A percentile compares a stretch with the other conserved stretches of the same genome.
Conservation (phyloP, 2,888 invertebrate genomes). For the Nomada hirtipes region DNA sequence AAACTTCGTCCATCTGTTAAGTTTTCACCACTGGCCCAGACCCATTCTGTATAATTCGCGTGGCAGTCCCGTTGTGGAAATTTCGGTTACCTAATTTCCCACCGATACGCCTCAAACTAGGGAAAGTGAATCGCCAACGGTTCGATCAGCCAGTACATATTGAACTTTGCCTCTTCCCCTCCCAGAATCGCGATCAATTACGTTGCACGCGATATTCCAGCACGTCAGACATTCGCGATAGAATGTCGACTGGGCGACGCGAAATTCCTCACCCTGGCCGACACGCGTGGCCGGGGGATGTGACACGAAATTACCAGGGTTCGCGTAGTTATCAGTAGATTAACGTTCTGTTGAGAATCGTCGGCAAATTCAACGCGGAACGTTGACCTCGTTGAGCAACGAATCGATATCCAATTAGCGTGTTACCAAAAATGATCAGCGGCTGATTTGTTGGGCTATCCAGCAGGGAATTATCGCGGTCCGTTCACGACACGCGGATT, state of each 20-base stretch:
- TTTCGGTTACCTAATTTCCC: too few species aligned
- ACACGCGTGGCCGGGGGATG: not conserved
- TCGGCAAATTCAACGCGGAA: slow-evolving; percentile 44
- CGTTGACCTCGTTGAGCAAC: not conserved
- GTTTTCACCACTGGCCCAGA: not conserved
- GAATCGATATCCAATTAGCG: slow-evolving; percentile 61
- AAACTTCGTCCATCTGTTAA: not conserved
- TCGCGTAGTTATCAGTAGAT: slow-evolving; percentile 50
- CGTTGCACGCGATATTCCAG: not conserved
- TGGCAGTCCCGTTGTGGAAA: too few species aligned
- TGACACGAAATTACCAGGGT: slow-evolving; percentile 3
- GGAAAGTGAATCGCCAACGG: not conserved
- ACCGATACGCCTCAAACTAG: too few species aligned
- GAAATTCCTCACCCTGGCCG: not conserved
- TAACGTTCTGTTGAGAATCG: slow-evolving; percentile 60
- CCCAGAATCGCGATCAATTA: not conserved
- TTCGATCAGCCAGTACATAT: not conserved
- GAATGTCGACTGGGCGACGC: not conserved
- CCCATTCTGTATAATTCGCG: too few species aligned
- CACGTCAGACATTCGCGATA: not conserved
- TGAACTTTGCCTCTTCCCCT: not conserved
- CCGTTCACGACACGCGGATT: slow-evolving; percentile 26
- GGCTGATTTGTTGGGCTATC: slow-evolving; percentile 39
- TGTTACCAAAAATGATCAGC: slow-evolving; percentile 63
- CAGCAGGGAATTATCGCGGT: slow-evolving; percentile 31